Evolutionary conservation across 2,888 invertebrate genomes (phyloP), one percentile per base, ranked within the genome.

Genomic region (Epistrophe eligans): DNA sequence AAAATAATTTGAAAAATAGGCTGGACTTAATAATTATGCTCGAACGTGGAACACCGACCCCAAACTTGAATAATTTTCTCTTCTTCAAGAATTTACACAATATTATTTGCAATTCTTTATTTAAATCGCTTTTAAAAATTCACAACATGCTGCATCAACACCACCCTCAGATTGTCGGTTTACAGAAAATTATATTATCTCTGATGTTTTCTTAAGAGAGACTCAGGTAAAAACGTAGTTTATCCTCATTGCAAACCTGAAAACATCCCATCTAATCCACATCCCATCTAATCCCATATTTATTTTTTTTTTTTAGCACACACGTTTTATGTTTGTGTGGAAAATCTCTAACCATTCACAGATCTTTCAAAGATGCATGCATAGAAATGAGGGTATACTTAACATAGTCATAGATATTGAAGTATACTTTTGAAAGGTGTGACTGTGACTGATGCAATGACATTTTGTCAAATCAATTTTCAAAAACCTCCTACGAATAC

Each of bases 391-490:
- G 62, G 11, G 10, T 24, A 24, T 24, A 24, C 24, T n/a, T n/a
- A n/a, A n/a, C n/a, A n/a, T n/a, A n/a, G n/a, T n/a, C n/a, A 24
- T 50, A 10, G 19, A 11, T 35, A 5, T 3, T 17, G n/a, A 40
- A 9, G 70, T 55, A n/a, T n/a, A 70, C 24, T 15, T 60, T 55
- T 28, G n/a, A 13, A 74, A 76, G 66, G 81, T 81, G 76, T 76
- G 81, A 81, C 81, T 71, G 81, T 74, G 80, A 80, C 80, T 32
- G 74, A 81, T 76, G 70, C 74, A 70, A 70, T 48, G 62, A 57
- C 81, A 81, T 64, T 76, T 81, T 40, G 60, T 81, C 74, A 76
- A 81, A 81, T 81, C 35, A 32, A 74, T 60, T 28, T 17, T 52
- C 8, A 66, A 43, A 48, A 74, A 60, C 74, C 60, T 74, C 67